These are phyloP conservation scores for Chlorospingus semifuscus DNA, from an alignment of 2,797 vertebrate genomes.

Conservation along the genomic window DNA sequence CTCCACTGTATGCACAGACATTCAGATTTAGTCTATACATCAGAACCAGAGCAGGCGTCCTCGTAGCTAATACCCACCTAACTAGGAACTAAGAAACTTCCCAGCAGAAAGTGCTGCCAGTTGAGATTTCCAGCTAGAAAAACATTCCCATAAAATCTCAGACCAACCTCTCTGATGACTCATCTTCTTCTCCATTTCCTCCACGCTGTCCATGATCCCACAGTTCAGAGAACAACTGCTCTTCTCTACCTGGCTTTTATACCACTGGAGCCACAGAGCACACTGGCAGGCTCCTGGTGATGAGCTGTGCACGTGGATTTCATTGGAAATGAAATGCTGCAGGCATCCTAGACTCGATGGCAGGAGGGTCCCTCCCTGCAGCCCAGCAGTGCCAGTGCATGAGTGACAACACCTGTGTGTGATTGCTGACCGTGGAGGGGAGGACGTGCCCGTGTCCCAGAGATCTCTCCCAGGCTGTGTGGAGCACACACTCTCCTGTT, in stretches of 20 bases:
- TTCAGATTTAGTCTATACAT: not conserved
- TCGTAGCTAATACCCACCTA: not conserved
- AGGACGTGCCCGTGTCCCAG: accelerated
- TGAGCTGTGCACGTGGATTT: not conserved
- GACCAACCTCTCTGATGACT: not conserved
- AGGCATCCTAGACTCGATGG: no score
- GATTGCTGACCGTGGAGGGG: not conserved
- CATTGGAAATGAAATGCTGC: no score
- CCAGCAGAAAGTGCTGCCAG: not conserved
- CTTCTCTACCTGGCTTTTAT: not conserved
- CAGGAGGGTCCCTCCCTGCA: no score
- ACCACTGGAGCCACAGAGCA: not conserved
- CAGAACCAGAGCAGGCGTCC: not conserved
- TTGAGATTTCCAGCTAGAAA: not conserved
- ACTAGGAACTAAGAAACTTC: not conserved
- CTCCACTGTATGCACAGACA: not conserved
- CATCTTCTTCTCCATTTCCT: not conserved
- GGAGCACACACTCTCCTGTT: not conserved
- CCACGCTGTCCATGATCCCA: accelerated
- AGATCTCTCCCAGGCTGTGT: not conserved
- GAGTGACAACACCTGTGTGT: not conserved
- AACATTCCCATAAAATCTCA: not conserved
- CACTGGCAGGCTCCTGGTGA: not conserved
- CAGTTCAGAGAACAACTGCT: accelerated
- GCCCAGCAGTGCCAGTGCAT: no score